Conservation (phyloP, 1,140 invertebrate genomes). For the Wasmannia auropunctata region DNA sequence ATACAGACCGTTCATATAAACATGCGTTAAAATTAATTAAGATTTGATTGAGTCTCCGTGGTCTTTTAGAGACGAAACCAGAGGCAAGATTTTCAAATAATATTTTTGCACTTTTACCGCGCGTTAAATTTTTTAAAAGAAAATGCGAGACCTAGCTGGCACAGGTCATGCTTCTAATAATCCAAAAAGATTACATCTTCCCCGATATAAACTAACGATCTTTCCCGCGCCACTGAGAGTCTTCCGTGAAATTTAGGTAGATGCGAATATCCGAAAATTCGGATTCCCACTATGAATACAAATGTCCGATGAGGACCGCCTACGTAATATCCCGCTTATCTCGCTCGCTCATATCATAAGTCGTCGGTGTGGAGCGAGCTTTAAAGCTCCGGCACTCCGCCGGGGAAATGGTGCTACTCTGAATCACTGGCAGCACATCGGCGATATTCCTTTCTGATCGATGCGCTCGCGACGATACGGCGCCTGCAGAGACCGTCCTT, state of each 20-base stretch:
- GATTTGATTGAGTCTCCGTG: not conserved
- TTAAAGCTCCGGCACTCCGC: conserved; percentile 52
- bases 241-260: not conserved
- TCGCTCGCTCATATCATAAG: not conserved
- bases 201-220: too few relatives aligned
- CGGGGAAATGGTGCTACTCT: conserved; percentile 57
- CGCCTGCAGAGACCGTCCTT: conserved; percentile 46
- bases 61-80: not conserved
- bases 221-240: not conserved
- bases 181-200: not conserved
- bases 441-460: conserved; percentile 68
- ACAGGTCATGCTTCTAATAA: not conserved
- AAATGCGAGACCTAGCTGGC: not conserved
- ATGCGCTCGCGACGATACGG: conserved; percentile 63
- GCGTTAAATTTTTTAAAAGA: not conserved
- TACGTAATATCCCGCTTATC: conserved; percentile 39
- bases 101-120: not conserved
- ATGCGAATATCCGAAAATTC: conserved; percentile 42
- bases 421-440: conserved; percentile 67
- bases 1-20: not conserved
- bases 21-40: conserved; percentile 29
- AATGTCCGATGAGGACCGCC: conserved; percentile 28
- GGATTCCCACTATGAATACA: conserved; percentile 21
- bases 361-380: conserved; percentile 30
- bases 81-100: not conserved